Evolutionary conservation across 2,888 invertebrate genomes (phyloP).

Genomic region (Hemithea aestivaria): DNA sequence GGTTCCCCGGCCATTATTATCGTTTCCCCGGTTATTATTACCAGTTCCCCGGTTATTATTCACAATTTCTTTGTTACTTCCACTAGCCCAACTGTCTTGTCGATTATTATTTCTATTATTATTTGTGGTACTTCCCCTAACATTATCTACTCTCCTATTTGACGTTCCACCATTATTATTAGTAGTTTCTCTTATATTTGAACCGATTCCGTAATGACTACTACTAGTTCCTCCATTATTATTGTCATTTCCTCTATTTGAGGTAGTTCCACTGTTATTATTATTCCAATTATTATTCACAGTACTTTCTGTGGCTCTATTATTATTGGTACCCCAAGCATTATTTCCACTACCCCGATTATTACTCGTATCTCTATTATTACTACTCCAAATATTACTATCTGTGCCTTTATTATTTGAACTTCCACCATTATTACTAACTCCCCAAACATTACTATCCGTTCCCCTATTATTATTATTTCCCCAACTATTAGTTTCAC

Average conservation of each 20-base stretch:
- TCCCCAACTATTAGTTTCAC: constrained; percentile 4
- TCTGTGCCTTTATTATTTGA: constrained; percentile 3
- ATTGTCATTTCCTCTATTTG: constrained; percentile 1
- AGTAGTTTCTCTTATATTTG: too few species aligned
- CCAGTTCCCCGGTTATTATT: not conserved
- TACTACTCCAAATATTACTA: not conserved
- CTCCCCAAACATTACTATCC: not conserved
- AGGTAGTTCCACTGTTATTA: not conserved
- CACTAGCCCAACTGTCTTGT: too few species aligned
- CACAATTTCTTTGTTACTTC: too few species aligned
- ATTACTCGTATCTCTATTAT: constrained; percentile 1
- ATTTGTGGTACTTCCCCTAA: not conserved
- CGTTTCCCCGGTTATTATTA: constrained; percentile 4
- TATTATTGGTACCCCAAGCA: constrained; percentile 5
- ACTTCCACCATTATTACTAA: not conserved
- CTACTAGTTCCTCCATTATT: too few species aligned
- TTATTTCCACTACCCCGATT: constrained; percentile 6
- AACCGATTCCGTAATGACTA: too few species aligned
- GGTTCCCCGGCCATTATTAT: constrained; percentile 8
- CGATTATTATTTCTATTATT: constrained; percentile 4
- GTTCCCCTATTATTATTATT: constrained; percentile 11
- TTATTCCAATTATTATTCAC: constrained; percentile 5
- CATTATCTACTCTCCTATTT: constrained; percentile 3
- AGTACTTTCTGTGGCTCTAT: constrained; percentile 1
- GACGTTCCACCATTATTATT: not conserved